Percentiles rank a stretch among this genome's conserved stretches.
Conservation (phyloP, 2,113 vertebrate species). For the Gavia stellata region DNA sequence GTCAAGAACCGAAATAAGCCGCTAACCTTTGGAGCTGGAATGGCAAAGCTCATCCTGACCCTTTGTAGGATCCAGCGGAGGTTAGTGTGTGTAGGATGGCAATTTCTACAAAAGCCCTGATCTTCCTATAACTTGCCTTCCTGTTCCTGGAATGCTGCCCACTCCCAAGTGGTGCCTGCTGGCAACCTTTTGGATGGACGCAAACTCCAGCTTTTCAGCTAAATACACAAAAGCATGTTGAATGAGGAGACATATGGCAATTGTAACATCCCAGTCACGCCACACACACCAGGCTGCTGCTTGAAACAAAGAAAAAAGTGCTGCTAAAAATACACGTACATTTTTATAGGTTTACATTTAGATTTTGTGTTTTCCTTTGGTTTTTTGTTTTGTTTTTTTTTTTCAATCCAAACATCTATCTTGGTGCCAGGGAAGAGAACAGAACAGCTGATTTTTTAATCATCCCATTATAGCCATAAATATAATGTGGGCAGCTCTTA, state of each 20-base stretch:
- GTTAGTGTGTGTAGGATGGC: background rate
- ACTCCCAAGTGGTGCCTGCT: background rate
- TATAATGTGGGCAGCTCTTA: slow-evolving; percentile 70
- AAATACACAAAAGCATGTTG: background rate
- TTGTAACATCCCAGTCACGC: background rate
- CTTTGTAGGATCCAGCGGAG: background rate
- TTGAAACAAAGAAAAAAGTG: slow-evolving; percentile 50
- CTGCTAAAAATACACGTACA: slow-evolving; percentile 54
- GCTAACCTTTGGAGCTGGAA: background rate
- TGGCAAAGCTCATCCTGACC: background rate
- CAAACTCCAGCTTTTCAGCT: background rate
- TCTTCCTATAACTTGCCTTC: background rate
- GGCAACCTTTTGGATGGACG: background rate
- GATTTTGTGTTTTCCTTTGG: background rate
- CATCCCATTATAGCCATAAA: slow-evolving; percentile 65
- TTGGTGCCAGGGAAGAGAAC: slow-evolving; percentile 38
- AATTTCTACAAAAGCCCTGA: background rate
- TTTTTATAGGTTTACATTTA: background rate
- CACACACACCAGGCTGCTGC: background rate
- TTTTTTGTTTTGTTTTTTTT: background rate
- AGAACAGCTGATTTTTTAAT: slow-evolving; percentile 64
- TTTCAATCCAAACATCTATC: slow-evolving; percentile 6
- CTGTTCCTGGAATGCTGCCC: background rate
- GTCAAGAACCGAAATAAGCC: background rate
- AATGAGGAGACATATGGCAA: background rate